Conservation (phyloP, 2,888 invertebrate species). For the Punctoribates punctum region DNA sequence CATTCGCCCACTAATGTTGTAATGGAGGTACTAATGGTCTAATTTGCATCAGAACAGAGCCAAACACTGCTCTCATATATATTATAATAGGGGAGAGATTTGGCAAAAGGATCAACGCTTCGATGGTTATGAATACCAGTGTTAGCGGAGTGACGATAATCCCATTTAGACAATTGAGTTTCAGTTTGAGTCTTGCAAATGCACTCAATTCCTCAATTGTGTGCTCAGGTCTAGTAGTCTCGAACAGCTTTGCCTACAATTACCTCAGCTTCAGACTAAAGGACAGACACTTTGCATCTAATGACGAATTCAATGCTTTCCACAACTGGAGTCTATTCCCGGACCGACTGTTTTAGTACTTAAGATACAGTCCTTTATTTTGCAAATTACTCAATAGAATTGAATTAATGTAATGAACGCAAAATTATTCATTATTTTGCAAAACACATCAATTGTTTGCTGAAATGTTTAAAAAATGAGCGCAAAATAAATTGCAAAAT, state of each 20-base stretch:
- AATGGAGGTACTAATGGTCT: conserved; percentile 33
- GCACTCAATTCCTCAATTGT: no score
- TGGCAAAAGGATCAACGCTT: conserved; percentile 30
- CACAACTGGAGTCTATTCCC: no score
- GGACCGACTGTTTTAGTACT: no score
- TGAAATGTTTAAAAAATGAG: neutral
- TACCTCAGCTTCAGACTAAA: conserved; percentile 5
- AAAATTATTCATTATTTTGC: neutral
- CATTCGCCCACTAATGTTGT: conserved; percentile 34
- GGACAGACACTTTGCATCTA: conserved; percentile 23
- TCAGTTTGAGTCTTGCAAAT: neutral
- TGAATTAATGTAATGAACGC: neutral
- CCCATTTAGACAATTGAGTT: conserved; percentile 26
- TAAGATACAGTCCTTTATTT: neutral
- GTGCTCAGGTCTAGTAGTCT: no score
- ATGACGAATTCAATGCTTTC: no score
- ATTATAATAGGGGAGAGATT: conserved; percentile 25
- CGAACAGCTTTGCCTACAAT: neutral
- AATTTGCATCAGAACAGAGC: conserved; percentile 3
- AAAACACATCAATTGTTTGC: conserved; percentile 8
- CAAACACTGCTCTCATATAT: neutral
- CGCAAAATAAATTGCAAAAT: neutral
- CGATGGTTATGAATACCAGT: conserved; percentile 9
- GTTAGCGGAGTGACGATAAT: conserved; percentile 14
- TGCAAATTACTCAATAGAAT: neutral